These are phyloP conservation scores for Turnix velox DNA, from an alignment of 2,113 vertebrate genomes.

Conservation along the genomic window DNA sequence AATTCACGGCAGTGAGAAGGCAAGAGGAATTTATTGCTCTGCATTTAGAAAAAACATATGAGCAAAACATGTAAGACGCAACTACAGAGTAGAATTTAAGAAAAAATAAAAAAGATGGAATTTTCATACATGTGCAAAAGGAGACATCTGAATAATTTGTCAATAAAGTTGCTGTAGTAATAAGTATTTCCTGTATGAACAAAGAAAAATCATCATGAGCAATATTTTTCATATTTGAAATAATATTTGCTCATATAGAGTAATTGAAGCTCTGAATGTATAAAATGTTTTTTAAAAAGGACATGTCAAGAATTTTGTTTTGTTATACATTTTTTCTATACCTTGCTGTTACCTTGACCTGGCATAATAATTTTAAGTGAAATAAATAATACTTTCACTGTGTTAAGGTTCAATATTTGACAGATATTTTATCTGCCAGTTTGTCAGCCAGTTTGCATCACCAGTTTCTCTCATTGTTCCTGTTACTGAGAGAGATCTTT, in stretches of 20 bases:
- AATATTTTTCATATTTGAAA: no score
- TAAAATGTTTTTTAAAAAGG: background rate
- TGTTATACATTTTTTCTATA: background rate
- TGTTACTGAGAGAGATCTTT: no score
- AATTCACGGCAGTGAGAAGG: background rate
- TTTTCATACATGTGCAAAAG: background rate
- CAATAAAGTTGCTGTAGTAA: background rate
- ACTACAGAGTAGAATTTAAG: background rate
- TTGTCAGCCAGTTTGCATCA: no score
- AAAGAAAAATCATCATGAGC: background rate
- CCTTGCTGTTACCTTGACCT: no score
- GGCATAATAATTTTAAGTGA: no score
- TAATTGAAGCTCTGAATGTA: background rate
- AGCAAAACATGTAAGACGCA: background rate
- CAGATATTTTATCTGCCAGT: no score
- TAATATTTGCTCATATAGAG: no score
- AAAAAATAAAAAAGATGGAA: rapidly evolving
- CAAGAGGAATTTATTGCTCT: background rate
- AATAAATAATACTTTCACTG: no score
- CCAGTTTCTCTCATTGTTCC: no score
- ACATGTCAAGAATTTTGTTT: background rate
- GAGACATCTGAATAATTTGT: background rate
- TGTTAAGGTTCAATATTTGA: no score
- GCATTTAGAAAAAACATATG: background rate
- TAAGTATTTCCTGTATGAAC: background rate